A percentile compares a stretch with the other conserved stretches of the same genome.
Conservation (phyloP, 1,140 invertebrate genomes). For the Battus philenor region DNA sequence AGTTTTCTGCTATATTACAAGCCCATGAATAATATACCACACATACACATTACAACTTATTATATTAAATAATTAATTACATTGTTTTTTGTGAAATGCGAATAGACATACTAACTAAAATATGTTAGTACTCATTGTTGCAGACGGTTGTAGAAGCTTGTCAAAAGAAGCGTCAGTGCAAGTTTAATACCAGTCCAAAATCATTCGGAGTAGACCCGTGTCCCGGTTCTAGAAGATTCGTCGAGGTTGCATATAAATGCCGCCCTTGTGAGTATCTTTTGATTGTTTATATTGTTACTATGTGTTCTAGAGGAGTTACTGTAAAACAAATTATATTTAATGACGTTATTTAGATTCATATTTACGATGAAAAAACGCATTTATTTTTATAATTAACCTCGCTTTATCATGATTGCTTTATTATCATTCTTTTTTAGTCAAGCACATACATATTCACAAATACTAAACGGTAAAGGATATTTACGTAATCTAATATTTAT, state of each 20-base stretch:
- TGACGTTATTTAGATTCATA: background rate
- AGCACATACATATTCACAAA: too few relatives aligned
- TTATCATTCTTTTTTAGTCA: too few relatives aligned
- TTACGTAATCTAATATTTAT: too few relatives aligned
- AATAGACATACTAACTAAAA: slow-evolving; percentile 60
- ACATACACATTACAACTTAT: too few relatives aligned
- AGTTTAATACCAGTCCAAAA: slow-evolving; percentile 88
- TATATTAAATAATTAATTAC: too few relatives aligned
- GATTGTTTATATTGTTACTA: too few relatives aligned
- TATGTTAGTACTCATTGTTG: slow-evolving; percentile 89
- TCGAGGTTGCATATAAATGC: slow-evolving; percentile 96
- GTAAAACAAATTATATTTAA: background rate
- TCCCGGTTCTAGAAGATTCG: slow-evolving; percentile 89
- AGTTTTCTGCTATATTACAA: too few relatives aligned
- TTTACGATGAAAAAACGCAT: too few relatives aligned
- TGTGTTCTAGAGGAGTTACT: background rate
- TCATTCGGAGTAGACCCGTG: slow-evolving; percentile 91
- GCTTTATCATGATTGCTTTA: too few relatives aligned
- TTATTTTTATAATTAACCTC: too few relatives aligned
- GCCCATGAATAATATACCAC: too few relatives aligned
- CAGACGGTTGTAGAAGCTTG: slow-evolving; percentile 95
- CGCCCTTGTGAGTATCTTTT: slow-evolving; percentile 89
- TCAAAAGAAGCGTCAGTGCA: slow-evolving; percentile 92
- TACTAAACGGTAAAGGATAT: too few relatives aligned
- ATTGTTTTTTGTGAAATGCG: slow-evolving; percentile 15